These are phyloP conservation scores for Notolabrus celidotus DNA, from an alignment of 2,797 vertebrate species.

Conservation along the genomic window DNA sequence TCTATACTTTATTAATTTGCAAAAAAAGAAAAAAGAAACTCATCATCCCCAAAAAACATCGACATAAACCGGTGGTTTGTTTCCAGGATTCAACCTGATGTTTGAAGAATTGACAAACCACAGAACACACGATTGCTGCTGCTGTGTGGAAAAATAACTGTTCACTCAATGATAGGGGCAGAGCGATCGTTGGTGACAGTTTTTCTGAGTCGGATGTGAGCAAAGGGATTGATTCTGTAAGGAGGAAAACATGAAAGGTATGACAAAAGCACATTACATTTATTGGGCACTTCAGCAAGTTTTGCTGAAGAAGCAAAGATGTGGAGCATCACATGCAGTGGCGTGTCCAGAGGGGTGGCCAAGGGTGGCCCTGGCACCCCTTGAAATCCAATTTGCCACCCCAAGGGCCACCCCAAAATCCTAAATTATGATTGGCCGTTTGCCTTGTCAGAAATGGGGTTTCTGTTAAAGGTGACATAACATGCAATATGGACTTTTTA, in stretches of 20 bases:
- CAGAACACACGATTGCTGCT: conserved; percentile 16
- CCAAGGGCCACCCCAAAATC: too few relatives aligned
- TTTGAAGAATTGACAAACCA: conserved; percentile 31
- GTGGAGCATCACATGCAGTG: too few relatives aligned
- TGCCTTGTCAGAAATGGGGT: too few relatives aligned
- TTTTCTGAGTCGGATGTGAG: conserved; percentile 88
- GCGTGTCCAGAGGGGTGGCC: too few relatives aligned
- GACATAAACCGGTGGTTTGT: conserved; percentile 19
- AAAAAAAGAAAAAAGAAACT: conserved; percentile 18
- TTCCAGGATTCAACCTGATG: conserved; percentile 54
- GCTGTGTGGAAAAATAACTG: conserved; percentile 8
- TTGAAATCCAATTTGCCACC: too few relatives aligned
- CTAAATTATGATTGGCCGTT: too few relatives aligned
- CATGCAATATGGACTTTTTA: too few relatives aligned
- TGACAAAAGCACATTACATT: neutral
- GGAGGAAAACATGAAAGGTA: neutral
- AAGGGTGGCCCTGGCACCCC: too few relatives aligned
- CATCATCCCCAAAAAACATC: conserved; percentile 9
- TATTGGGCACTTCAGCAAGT: neutral
- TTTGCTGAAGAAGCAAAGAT: too few relatives aligned
- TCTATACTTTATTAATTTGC: conserved; percentile 31
- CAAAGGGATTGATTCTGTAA: conserved; percentile 88
- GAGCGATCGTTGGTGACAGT: conserved; percentile 92
- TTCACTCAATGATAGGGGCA: conserved; percentile 88
- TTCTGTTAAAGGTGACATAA: too few relatives aligned